These are phyloP conservation scores for Lethrus apterus DNA, from an alignment of 1,140 invertebrate genomes.

Conservation along the genomic window DNA sequence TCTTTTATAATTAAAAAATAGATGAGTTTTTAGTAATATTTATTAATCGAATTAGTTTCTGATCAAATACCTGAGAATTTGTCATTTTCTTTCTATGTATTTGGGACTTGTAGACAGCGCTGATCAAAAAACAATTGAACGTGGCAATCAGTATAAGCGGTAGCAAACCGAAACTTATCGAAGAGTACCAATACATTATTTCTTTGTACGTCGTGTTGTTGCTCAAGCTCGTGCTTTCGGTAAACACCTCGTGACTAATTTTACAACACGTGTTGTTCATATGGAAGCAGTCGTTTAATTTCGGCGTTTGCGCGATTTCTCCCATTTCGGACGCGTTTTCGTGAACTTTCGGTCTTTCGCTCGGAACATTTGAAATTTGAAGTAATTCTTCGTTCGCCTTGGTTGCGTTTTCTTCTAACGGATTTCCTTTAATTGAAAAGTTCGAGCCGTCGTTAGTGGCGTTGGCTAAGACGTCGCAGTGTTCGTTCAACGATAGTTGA, in stretches of 20 bases:
- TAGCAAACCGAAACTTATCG: constrained; percentile 57
- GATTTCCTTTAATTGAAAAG: neutral
- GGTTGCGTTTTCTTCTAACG: neutral
- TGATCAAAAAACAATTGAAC: constrained; percentile 67
- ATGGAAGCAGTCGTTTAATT: neutral
- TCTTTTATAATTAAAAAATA: too few relatives aligned
- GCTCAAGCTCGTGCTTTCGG: constrained; percentile 40
- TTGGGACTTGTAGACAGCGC: constrained; percentile 54
- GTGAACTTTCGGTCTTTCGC: neutral
- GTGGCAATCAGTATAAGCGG: constrained; percentile 58
- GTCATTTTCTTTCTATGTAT: constrained; percentile 50
- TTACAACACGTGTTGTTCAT: constrained; percentile 24
- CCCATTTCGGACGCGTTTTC: neutral
- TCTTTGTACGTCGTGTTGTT: constrained; percentile 50
- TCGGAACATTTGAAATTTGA: neutral
- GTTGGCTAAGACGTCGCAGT: constrained; percentile 9
- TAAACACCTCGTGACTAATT: constrained; percentile 24
- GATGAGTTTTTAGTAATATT: too few relatives aligned
- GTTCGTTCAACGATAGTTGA: constrained; percentile 33
- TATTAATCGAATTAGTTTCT: too few relatives aligned
- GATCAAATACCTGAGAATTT: constrained; percentile 43
- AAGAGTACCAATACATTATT: constrained; percentile 61
- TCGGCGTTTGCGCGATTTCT: too few relatives aligned
- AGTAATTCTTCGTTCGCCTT: neutral
- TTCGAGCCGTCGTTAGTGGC: neutral